Evolutionary conservation across 2,888 invertebrate species (phyloP).

Genomic region (Dorcus parallelipipedus): DNA sequence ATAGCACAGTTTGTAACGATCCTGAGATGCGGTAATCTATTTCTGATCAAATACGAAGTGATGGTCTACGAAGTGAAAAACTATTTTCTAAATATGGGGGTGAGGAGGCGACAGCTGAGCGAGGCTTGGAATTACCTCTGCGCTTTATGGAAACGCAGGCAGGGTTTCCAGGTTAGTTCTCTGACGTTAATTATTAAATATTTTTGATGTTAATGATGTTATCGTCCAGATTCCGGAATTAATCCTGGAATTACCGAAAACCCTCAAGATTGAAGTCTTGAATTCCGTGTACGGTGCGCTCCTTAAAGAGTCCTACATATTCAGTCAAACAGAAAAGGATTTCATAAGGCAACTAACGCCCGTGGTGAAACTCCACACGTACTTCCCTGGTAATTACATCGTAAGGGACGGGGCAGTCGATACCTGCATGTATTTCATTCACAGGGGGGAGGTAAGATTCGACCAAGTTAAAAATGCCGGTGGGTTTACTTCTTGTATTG

Average conservation of each 20-base stretch:
- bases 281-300: constrained; percentile 53
- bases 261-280: constrained; percentile 53
- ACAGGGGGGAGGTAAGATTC: constrained; percentile 51
- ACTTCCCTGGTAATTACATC: constrained; percentile 57
- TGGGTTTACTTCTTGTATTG: constrained; percentile 1
- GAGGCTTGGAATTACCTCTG: constrained; percentile 56
- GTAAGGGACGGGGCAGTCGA: constrained; percentile 56
- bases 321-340: constrained; percentile 51
- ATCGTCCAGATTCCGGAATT: constrained; percentile 25
- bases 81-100: constrained; percentile 51
- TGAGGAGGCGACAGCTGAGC: constrained; percentile 53
- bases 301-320: constrained; percentile 52
- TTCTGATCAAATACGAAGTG: constrained; percentile 54
- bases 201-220: neutral
- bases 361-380: constrained; percentile 54
- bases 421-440: constrained; percentile 57
- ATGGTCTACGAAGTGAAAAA: constrained; percentile 53
- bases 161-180: constrained; percentile 50
- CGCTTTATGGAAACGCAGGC: constrained; percentile 54
- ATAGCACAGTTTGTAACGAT: constrained; percentile 18
- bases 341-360: constrained; percentile 53
- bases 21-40: constrained; percentile 24
- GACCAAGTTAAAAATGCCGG: neutral
- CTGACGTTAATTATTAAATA: neutral
- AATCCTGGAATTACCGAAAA: constrained; percentile 48